Evolutionary conservation across 2,888 invertebrate genomes (phyloP).

Genomic region (Incurvaria masculella): DNA sequence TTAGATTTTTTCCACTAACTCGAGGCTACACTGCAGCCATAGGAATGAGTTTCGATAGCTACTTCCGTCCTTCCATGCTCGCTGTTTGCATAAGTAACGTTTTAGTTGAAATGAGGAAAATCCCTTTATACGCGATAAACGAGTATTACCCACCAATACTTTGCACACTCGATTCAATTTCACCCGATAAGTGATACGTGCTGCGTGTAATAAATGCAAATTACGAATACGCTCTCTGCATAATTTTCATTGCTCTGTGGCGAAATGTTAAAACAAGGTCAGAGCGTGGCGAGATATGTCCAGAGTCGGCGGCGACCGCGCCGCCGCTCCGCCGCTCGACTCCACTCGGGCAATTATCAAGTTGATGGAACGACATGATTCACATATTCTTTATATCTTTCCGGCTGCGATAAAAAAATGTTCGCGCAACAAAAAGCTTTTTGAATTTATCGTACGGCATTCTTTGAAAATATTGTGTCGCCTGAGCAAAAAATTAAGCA

Average conservation of each 20-base stretch:
- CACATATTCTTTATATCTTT: constrained; percentile 27
- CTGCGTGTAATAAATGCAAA: background rate
- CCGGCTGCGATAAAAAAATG: constrained; percentile 20
- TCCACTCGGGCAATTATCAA: constrained; percentile 27
- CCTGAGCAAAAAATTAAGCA: background rate
- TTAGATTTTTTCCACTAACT: too few relatives aligned
- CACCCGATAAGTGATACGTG: background rate
- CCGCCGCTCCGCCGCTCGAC: constrained; percentile 26
- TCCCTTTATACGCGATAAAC: too few relatives aligned
- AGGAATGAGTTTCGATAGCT: too few relatives aligned
- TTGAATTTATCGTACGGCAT: constrained; percentile 18
- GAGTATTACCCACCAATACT: too few relatives aligned
- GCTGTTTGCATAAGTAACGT: too few relatives aligned
- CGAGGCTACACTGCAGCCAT: too few relatives aligned
- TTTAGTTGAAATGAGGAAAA: too few relatives aligned
- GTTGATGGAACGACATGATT: constrained; percentile 30
- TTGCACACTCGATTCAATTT: too few relatives aligned
- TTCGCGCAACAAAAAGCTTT: constrained; percentile 18
- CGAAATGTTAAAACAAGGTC: background rate
- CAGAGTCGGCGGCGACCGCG: constrained; percentile 16
- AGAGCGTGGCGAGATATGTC: background rate
- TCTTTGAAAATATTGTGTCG: background rate
- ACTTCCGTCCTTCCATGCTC: too few relatives aligned
- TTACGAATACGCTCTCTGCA: background rate
- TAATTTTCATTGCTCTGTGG: background rate